Conservation (phyloP, 2,888 invertebrate genomes). For the Eristalis pertinax region DNA sequence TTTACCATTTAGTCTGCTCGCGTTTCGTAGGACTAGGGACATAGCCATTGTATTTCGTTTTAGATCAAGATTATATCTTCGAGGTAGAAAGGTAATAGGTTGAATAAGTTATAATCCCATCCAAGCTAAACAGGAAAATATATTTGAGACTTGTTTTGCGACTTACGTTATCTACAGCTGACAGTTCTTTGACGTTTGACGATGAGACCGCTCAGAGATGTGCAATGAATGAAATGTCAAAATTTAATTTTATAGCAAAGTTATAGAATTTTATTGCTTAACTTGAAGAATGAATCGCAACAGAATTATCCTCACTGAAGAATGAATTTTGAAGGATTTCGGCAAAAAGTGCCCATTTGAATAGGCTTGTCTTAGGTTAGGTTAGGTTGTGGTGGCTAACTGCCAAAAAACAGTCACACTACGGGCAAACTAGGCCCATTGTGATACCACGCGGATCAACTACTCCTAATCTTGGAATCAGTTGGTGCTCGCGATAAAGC, state of each 20-base stretch:
- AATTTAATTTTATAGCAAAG: background rate
- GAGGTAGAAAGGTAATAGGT: background rate
- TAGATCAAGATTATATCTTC: background rate
- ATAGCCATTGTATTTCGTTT: constrained; percentile 75
- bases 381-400: too few relatives aligned
- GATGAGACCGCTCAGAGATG: constrained; percentile 17
- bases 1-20: constrained; percentile 77
- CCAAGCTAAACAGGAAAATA: constrained; percentile 7
- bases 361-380: too few relatives aligned
- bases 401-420: too few relatives aligned
- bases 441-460: too few relatives aligned
- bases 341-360: too few relatives aligned
- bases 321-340: too few relatives aligned
- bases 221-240: background rate
- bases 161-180: background rate
- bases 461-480: too few relatives aligned
- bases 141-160: constrained; percentile 43
- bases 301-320: too few relatives aligned
- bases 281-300: too few relatives aligned
- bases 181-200: constrained; percentile 21
- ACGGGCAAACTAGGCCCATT: too few relatives aligned
- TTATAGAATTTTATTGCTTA: background rate
- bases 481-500: too few relatives aligned
- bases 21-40: constrained; percentile 76
- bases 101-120: background rate